phyloP scores from a whole-genome alignment of 2,888 invertebrate genomes.

The Podotricha telesiphe region DNA sequence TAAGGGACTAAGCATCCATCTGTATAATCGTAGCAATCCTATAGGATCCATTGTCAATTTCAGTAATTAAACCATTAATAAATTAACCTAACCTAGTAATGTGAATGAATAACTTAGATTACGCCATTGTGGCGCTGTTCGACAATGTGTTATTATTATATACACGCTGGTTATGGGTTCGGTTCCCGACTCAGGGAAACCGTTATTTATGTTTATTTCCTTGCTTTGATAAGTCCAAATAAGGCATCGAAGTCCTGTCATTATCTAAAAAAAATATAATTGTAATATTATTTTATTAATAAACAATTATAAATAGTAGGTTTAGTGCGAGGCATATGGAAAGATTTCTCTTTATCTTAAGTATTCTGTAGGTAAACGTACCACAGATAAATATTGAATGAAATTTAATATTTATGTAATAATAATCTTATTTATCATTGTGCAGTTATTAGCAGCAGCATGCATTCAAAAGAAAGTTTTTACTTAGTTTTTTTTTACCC shows the following conservation, averaged over 20 bases:
- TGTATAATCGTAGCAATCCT: slow-evolving; percentile 3
- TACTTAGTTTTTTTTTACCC: not conserved
- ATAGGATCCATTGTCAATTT: slow-evolving; percentile 17
- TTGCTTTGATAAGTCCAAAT: no score
- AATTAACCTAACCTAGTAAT: slow-evolving; percentile 16
- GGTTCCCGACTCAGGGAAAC: no score
- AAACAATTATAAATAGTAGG: no score
- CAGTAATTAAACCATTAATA: slow-evolving; percentile 21
- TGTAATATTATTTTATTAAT: no score
- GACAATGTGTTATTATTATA: not conserved
- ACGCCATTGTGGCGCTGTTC: not conserved
- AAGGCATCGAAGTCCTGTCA: no score
- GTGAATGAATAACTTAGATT: slow-evolving; percentile 10
- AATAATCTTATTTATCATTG: not conserved
- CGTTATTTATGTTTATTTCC: no score
- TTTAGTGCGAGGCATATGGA: no score
- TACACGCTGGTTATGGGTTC: no score
- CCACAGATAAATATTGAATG: not conserved
- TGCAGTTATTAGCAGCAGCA: not conserved
- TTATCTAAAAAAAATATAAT: no score
- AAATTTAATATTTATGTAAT: not conserved
- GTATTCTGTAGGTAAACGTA: no score
- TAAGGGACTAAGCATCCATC: not conserved
- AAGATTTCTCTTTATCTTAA: no score
- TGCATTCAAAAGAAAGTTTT: slow-evolving; percentile 1